Conservation (phyloP, 2,888 invertebrate genomes). For the Tribolium freemani region DNA sequence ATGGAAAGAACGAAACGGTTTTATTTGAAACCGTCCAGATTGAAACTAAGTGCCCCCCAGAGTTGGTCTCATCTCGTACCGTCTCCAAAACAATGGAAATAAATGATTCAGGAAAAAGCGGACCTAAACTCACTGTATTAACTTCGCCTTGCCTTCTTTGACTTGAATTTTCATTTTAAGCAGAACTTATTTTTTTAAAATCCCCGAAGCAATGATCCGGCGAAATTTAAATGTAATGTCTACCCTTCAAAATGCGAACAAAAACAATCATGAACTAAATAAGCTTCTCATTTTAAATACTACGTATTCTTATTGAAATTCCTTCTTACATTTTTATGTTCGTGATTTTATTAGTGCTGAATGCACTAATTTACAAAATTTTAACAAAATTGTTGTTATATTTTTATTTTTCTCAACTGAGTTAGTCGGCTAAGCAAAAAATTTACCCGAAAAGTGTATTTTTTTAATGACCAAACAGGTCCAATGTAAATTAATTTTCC, state of each 20-base stretch:
- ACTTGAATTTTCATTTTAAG: conserved; percentile 41
- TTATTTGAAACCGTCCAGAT: conserved; percentile 61
- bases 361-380: too few relatives aligned
- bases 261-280: background rate
- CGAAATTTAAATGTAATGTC: background rate
- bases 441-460: too few relatives aligned
- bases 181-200: conserved; percentile 47
- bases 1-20: conserved; percentile 54
- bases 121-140: conserved; percentile 50
- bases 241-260: background rate
- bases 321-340: too few relatives aligned
- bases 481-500: too few relatives aligned
- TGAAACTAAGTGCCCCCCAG: conserved; percentile 62
- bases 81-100: conserved; percentile 61
- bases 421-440: too few relatives aligned
- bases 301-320: background rate
- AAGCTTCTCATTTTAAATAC: background rate
- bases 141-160: conserved; percentile 46
- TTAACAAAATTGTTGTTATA: too few relatives aligned
- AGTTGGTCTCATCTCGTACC: conserved; percentile 57
- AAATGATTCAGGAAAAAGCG: conserved; percentile 59
- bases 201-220: background rate
- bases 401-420: too few relatives aligned
- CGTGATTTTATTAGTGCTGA: too few relatives aligned
- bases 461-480: too few relatives aligned